Evolutionary conservation across 1,140 invertebrate species (phyloP).

Genomic region (Apocrypta bakeri): DNA sequence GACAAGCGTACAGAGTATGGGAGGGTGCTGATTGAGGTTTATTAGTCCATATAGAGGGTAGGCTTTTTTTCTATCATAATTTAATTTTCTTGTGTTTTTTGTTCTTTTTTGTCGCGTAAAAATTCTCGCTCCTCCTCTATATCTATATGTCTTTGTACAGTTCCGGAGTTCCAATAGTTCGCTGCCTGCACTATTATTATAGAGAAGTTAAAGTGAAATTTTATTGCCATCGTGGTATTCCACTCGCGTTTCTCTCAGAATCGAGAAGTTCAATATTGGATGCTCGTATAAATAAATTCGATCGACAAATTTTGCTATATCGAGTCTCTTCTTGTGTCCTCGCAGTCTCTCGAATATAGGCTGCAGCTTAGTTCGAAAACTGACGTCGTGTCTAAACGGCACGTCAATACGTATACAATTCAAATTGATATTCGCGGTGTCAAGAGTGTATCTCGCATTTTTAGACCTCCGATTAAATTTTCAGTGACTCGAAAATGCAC

Average conservation of each 20-base stretch:
- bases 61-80: neutral
- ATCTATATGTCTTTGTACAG: neutral
- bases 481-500: neutral
- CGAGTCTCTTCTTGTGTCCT: neutral
- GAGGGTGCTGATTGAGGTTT: slow-evolving; percentile 60
- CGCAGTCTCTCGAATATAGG: neutral
- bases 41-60: slow-evolving; percentile 51
- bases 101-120: neutral
- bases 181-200: too few relatives aligned
- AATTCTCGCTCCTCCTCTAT: neutral
- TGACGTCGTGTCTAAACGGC: neutral
- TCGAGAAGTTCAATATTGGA: neutral
- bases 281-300: neutral
- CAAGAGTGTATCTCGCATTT: neutral
- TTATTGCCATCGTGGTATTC: too few relatives aligned
- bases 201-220: too few relatives aligned
- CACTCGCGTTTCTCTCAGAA: neutral
- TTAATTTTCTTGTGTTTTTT: neutral
- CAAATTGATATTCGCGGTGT: neutral
- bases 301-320: neutral
- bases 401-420: neutral
- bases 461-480: neutral
- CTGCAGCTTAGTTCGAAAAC: neutral
- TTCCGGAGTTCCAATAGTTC: neutral
- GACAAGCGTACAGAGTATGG: slow-evolving; percentile 71